Percentiles rank a stretch among this genome's conserved stretches.
Evolutionary conservation across 2,113 vertebrate species (phyloP).

Genomic region (Acanthochromis polyacanthus): DNA sequence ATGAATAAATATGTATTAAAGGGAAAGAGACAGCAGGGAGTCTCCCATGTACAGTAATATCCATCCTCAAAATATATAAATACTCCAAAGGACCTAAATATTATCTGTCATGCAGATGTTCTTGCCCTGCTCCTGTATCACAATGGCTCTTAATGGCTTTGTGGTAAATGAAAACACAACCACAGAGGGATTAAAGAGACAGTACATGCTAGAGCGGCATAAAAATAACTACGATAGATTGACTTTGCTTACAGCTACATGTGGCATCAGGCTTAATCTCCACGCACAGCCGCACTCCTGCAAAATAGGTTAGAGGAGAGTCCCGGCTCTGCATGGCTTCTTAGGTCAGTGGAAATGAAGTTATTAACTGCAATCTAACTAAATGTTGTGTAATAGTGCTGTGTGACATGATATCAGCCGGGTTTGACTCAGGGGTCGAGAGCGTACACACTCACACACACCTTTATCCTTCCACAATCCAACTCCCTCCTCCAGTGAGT

Average conservation of each 20-base stretch:
- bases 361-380: background rate
- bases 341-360: background rate
- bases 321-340: background rate
- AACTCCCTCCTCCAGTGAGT: conserved; percentile 24
- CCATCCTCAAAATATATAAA: conserved; percentile 30
- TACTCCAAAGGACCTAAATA: conserved; percentile 27
- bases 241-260: conserved; percentile 62
- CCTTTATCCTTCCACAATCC: conserved; percentile 35
- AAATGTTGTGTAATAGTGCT: background rate
- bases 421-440: background rate
- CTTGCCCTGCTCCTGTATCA: conserved; percentile 30
- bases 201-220: conserved; percentile 52
- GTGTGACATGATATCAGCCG: background rate
- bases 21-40: too few relatives aligned
- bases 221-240: conserved; percentile 54
- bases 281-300: conserved; percentile 9
- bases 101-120: conserved; percentile 9
- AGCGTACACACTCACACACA: conserved; percentile 5
- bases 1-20: too few relatives aligned
- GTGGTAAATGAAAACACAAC: conserved; percentile 57
- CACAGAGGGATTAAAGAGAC: conserved; percentile 68
- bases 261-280: conserved; percentile 64
- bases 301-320: conserved; percentile 54
- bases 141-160: conserved; percentile 72
- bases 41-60: background rate